These are phyloP conservation scores for Trissoscelio sp. DNA, from an alignment of 2,888 invertebrate species.

Conservation along the genomic window DNA sequence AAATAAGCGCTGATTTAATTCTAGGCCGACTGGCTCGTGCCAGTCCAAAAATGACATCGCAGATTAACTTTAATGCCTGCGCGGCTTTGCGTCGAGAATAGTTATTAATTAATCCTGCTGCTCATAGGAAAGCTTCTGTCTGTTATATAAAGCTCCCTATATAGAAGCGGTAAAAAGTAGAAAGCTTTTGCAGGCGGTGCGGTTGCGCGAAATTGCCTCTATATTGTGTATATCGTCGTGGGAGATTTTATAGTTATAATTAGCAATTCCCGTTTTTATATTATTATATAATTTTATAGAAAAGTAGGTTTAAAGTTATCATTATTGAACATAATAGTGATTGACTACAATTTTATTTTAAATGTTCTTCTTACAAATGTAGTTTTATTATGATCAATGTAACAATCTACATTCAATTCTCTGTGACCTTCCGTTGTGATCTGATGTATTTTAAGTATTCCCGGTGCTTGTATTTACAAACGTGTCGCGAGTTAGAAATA, in stretches of 20 bases:
- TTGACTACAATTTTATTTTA: too few species aligned
- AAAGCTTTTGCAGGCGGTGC: conserved; percentile 2
- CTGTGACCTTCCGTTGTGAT: too few species aligned
- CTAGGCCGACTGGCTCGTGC: conserved; percentile 74
- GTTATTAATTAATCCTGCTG: conserved; percentile 79
- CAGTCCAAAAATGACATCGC: conserved; percentile 71
- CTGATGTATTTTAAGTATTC: too few species aligned
- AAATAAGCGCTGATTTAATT: conserved; percentile 80
- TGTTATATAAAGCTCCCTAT: conserved; percentile 77
- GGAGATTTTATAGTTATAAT: neutral
- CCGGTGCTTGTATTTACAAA: too few species aligned
- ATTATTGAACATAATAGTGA: too few species aligned
- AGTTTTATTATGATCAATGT: too few species aligned
- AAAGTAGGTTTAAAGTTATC: too few species aligned
- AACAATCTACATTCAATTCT: too few species aligned
- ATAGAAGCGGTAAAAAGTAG: conserved; percentile 37
- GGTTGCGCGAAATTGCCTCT: conserved; percentile 15
- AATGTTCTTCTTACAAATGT: too few species aligned
- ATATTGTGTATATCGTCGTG: neutral
- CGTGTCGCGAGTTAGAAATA: too few species aligned
- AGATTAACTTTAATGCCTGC: conserved; percentile 78
- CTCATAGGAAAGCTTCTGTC: conserved; percentile 69
- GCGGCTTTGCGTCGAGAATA: conserved; percentile 71
- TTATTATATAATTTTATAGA: too few species aligned
- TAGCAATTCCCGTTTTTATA: neutral